phyloP scores from a whole-genome alignment of 2,797 vertebrate species.

The Bovichtus diacanthus region DNA sequence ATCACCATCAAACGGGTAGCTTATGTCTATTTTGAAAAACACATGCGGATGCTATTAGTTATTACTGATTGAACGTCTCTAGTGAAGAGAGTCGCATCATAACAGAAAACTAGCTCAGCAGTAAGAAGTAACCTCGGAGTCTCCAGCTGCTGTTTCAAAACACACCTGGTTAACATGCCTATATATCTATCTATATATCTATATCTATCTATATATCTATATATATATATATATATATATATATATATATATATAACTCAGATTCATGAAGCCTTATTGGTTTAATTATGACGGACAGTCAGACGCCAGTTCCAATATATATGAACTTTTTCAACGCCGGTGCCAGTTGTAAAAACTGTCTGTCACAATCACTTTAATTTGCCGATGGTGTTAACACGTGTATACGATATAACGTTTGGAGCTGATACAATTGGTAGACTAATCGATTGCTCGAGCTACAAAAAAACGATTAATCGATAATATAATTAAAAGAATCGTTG shows the following conservation, averaged over 20 bases:
- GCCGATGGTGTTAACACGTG: neutral
- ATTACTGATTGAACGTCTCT: neutral
- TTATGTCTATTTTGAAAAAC: neutral
- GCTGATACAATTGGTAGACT: too few species aligned
- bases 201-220: too few species aligned
- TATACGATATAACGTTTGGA: too few species aligned
- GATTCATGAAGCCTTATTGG: neutral
- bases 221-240: too few species aligned
- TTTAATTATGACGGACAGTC: neutral
- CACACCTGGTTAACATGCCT: neutral
- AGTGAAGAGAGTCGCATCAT: neutral
- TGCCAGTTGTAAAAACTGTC: neutral
- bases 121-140: neutral
- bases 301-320: too few species aligned
- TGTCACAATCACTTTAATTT: neutral
- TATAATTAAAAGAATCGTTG: too few species aligned
- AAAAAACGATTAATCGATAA: too few species aligned
- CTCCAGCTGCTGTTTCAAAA: slow-evolving; percentile 2
- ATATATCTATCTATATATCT: too few species aligned
- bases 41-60: neutral
- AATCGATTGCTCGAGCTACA: too few species aligned
- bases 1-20: neutral
- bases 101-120: neutral
- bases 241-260: neutral
- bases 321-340: too few species aligned